Evolutionary conservation across 35 echinoderm and acorn worm species (phyloP), one percentile per base, ranked within the genome.

Genomic region (Apostichopus parvimensis): DNA sequence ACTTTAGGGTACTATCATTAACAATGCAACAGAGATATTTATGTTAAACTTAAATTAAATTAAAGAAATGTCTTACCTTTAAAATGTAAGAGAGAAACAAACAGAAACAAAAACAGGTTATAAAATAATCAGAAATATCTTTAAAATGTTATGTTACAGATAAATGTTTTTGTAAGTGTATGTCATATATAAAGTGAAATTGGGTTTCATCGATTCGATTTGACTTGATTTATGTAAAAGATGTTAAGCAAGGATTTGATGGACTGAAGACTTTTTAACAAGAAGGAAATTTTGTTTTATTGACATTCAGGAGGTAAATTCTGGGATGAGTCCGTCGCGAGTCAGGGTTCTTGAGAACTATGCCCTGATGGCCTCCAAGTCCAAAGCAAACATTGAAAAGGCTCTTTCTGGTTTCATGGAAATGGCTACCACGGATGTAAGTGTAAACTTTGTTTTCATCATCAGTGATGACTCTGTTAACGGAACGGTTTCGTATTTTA

Each of bases 341-440:
- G 92, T 93, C 34, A 65, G 80, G 17, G 92, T 94, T 21, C 85
- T 95, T 77, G 92, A 95, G 83, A 98, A 95, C 25, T 95, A 93
- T 52, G 92, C 91, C 23, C 68, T 98, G 17, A 98, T 98, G 94
- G 94, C 96, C 86, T 92, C 94, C 88, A 98, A 98, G 92, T 92
- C 92, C n/a, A 98, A 98, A 76, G 21, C 94, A 56, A 98, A 98
- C 82, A 98, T 95, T n/a, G 96, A 98, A 84, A 98, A 98, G 76
- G 94, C 96, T 1, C 78, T 98, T n/a, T 87, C 96, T 54, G 87
- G 91, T 72, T 98, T 98, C 70, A 98, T 98, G 96, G 94, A 98
- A 59, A 91, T 95, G 66, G 94, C 96, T 11, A 93, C 92, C 8
- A 82, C 86, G 52, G 96, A 98, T 92, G 96, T 98, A 92, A 14